Percentiles rank a stretch among this genome's conserved stretches.
Conservation (phyloP, 2,113 vertebrate species). For the Sprattus sprattus region DNA sequence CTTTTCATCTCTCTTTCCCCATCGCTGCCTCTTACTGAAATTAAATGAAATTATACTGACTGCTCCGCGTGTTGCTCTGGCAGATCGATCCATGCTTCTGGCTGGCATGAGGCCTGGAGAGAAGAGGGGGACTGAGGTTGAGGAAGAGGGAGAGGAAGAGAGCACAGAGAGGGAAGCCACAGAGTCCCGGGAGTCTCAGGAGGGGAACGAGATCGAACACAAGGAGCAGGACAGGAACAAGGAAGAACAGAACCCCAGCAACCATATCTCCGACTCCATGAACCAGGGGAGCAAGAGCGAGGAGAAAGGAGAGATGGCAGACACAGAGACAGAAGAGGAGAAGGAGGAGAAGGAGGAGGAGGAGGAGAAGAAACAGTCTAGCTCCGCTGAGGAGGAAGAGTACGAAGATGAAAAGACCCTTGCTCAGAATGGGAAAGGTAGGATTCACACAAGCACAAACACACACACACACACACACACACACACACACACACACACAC, state of each 20-base stretch:
- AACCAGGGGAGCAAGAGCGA: constrained; percentile 47
- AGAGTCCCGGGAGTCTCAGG: constrained; percentile 41
- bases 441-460: constrained; percentile 23
- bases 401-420: constrained; percentile 14
- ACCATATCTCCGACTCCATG: constrained; percentile 55
- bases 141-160: constrained; percentile 46
- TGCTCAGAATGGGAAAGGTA: neutral
- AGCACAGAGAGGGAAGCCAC: neutral
- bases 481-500: neutral
- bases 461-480: neutral
- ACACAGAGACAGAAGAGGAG: neutral
- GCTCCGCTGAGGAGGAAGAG: neutral
- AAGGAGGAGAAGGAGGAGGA: neutral
- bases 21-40: neutral
- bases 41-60: neutral
- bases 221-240: neutral
- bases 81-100: constrained; percentile 69
- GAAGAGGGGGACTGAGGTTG: constrained; percentile 44
- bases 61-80: constrained; percentile 30
- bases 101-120: constrained; percentile 65
- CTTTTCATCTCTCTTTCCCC: neutral
- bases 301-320: neutral
- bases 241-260: constrained; percentile 47
- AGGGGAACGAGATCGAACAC: constrained; percentile 53
- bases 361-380: neutral